A percentile compares a stretch with the other conserved stretches of the same genome.
phyloP scores from a whole-genome alignment of 2,113 vertebrate species.

The Rhodinocichla rosea region DNA sequence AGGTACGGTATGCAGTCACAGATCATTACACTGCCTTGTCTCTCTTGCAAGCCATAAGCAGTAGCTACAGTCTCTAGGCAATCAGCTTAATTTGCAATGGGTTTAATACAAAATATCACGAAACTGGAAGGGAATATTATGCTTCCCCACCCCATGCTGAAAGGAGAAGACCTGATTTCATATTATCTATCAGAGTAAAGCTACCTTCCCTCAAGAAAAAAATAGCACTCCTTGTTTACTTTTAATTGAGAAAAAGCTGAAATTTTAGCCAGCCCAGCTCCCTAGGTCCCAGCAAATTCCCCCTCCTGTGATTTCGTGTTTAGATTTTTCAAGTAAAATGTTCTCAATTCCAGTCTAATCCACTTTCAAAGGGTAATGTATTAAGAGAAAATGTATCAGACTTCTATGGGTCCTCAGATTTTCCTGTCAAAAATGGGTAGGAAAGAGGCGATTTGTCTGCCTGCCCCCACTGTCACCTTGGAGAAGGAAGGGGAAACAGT shows the following conservation, averaged over 20 bases:
- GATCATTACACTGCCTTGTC: slow-evolving; percentile 58
- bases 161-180: neutral
- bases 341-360: neutral
- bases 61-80: slow-evolving; percentile 44
- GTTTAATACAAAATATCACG: slow-evolving; percentile 26
- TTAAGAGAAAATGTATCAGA: neutral
- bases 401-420: neutral
- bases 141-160: neutral
- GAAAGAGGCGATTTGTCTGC: neutral
- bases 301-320: neutral
- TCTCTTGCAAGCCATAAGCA: neutral
- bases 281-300: neutral
- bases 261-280: neutral
- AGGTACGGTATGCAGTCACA: slow-evolving; percentile 18
- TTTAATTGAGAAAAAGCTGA: neutral
- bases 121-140: slow-evolving; percentile 3
- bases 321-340: neutral
- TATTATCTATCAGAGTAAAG: neutral
- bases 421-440: neutral
- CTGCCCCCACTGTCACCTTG: neutral
- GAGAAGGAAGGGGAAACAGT: neutral
- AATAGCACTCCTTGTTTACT: neutral
- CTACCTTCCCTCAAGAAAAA: neutral
- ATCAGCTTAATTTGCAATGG: slow-evolving; percentile 42
- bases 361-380: neutral